Evolutionary conservation across 2,888 invertebrate species (phyloP), one percentile per base, ranked within the genome.

Genomic region (Cataglyphis livida): DNA sequence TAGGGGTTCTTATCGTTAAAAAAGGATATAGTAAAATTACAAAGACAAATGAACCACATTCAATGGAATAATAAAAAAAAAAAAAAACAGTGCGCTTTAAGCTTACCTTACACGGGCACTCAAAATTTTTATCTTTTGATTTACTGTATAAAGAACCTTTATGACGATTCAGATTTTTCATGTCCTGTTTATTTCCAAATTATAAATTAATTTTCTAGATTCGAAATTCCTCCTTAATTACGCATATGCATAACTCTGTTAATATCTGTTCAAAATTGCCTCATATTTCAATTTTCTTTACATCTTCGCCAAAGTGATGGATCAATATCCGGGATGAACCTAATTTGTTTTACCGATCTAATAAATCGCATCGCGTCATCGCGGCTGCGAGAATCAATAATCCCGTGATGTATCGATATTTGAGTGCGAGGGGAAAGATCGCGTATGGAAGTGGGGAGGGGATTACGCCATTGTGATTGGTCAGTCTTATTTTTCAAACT

Each of bases 341-440:
- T 51, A 51, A 51, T 51, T 51, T 18, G 7, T 51, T 51, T 51
- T n/a, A 51, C 7, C 48, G 48, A 51, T 7, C 48, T n/a, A 51
- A 51, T 51, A n/a, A 51, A n/a, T 51, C 59, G 54, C 59, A n/a
- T 51, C 59, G 54, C 35, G 32, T 9, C 54, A 28, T 44, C 41
- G 54, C 71, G 32, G 15, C 44, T 51, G 71, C 59, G 18, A 51
- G 38, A 57, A 71, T 73, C 35, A 44, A 71, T 66, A 64, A 32
- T 35, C 21, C 7, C 21, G 21, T 15, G 2, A 48, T 38, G 59
- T 64, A 81, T 83, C 81, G 73, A 84, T 84, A 84, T 84, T 51
- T 82, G 66, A 81, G 38, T 54, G 18, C 62, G 48, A 2, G 48
- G 15, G 12, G 12, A n/a, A 44, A 54, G 44, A 82, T 59, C 68